Evolutionary conservation across 53 echinoderm and acorn worm species (phyloP).

Genomic region (Holothuria leucospilota): DNA sequence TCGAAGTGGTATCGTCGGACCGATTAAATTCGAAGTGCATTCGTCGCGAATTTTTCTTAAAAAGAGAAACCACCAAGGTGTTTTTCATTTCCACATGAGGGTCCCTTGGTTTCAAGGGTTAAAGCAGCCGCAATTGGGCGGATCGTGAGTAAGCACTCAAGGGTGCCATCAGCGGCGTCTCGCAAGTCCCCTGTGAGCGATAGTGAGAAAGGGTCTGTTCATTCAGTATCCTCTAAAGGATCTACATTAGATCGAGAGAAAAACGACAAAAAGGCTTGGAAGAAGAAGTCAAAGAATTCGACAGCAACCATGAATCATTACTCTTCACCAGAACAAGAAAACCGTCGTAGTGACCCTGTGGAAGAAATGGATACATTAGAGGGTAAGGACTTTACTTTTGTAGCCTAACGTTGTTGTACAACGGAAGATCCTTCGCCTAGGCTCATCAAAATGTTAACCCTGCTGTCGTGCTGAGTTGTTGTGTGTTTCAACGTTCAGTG

Average conservation of each 20-base stretch:
- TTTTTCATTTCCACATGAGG: constrained; percentile 55
- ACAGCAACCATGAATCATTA: constrained; percentile 42
- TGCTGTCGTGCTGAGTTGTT: too few relatives aligned
- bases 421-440: background rate
- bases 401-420: constrained; percentile 24
- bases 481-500: too few relatives aligned
- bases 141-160: constrained; percentile 58
- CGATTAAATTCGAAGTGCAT: background rate
- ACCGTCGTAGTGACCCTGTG: constrained; percentile 44
- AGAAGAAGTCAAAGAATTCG: constrained; percentile 45
- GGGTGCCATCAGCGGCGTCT: constrained; percentile 56
- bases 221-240: constrained; percentile 48
- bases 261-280: constrained; percentile 59
- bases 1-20: background rate
- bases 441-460: background rate
- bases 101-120: constrained; percentile 60
- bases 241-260: constrained; percentile 49
- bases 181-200: constrained; percentile 54
- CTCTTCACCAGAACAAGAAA: constrained; percentile 40
- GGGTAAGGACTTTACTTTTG: constrained; percentile 17
- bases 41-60: constrained; percentile 27
- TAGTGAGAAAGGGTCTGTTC: constrained; percentile 55
- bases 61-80: constrained; percentile 12
- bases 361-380: constrained; percentile 59
- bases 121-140: constrained; percentile 65